These are phyloP conservation scores for Neoaliturus tenellus DNA, from an alignment of 2,888 invertebrate genomes.

Conservation along the genomic window DNA sequence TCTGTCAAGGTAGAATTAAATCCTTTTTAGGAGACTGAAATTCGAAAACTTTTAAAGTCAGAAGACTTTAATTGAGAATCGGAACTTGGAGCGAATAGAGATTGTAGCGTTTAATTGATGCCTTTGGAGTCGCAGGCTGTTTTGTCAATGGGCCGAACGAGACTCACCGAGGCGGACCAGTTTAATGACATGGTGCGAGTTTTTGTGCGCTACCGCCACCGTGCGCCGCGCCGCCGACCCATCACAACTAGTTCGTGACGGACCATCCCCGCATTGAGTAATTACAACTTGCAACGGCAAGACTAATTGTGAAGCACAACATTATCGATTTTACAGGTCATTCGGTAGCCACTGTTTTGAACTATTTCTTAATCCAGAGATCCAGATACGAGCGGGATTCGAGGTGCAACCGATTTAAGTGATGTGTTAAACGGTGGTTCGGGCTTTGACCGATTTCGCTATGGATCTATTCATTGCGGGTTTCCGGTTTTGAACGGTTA, in stretches of 20 bases:
- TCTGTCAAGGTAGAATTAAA: too few relatives aligned
- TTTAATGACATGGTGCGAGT: slow-evolving; percentile 40
- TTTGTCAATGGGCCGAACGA: neutral
- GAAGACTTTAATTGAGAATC: slow-evolving; percentile 40
- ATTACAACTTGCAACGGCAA: neutral
- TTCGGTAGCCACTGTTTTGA: neutral
- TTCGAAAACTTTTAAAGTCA: neutral
- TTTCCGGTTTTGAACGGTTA: too few relatives aligned
- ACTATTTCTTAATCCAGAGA: neutral
- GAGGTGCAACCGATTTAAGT: neutral
- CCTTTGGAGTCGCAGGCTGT: neutral
- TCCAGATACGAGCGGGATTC: neutral
- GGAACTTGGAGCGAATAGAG: neutral
- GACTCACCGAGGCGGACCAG: slow-evolving; percentile 4
- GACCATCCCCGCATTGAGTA: slow-evolving; percentile 44
- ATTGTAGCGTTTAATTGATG: slow-evolving; percentile 24
- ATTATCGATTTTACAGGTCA: slow-evolving; percentile 36
- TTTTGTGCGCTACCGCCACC: slow-evolving; percentile 48
- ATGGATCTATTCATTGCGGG: neutral
- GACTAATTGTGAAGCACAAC: neutral
- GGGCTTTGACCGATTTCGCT: neutral
- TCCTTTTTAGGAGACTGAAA: neutral
- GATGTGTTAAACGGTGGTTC: neutral
- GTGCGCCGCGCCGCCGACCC: neutral
- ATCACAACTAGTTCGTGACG: slow-evolving; percentile 41